A percentile compares a stretch with the other conserved stretches of the same genome.
These are phyloP conservation scores for Drosophila birchii DNA, from an alignment of 2,888 invertebrate species.

Conservation along the genomic window DNA sequence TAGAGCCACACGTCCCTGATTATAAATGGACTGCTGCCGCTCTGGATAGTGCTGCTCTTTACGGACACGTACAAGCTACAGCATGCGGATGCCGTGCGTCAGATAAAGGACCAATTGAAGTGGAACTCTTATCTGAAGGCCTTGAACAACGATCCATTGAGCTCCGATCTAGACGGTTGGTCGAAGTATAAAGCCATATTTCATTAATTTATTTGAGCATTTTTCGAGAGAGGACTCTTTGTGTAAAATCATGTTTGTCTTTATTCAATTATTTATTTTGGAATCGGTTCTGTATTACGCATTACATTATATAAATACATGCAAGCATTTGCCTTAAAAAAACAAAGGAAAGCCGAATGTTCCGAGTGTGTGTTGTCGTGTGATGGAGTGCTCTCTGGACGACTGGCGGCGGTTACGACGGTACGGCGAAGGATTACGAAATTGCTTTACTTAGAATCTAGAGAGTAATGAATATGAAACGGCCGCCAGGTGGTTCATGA, in stretches of 20 bases:
- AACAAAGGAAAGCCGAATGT: conserved; percentile 39
- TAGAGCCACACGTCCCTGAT: conserved; percentile 72
- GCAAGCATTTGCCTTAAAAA: conserved; percentile 26
- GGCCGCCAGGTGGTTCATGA: conserved; percentile 40
- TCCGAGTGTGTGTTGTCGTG: conserved; percentile 26
- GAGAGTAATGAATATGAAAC: conserved; percentile 66
- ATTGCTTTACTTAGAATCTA: conserved; percentile 68
- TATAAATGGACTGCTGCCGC: conserved; percentile 80
- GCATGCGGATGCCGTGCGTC: conserved; percentile 65
- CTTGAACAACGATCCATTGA: conserved; percentile 52
- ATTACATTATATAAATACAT: conserved; percentile 31
- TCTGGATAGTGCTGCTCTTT: conserved; percentile 80
- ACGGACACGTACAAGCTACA: conserved; percentile 72
- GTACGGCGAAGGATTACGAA: conserved; percentile 31
- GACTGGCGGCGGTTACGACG: conserved; percentile 13
- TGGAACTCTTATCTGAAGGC: conserved; percentile 67
- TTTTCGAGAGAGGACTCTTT: neutral
- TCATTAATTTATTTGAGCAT: neutral
- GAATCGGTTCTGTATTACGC: conserved; percentile 30
- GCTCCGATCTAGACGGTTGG: conserved; percentile 37
- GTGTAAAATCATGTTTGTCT: conserved; percentile 6
- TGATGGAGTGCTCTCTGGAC: conserved; percentile 49
- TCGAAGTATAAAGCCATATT: neutral
- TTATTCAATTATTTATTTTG: conserved; percentile 25
- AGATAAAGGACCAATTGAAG: conserved; percentile 73